Base-by-base conservation (phyloP, 1,140 invertebrate species). In the Drosophila equinoxialis region DNA sequence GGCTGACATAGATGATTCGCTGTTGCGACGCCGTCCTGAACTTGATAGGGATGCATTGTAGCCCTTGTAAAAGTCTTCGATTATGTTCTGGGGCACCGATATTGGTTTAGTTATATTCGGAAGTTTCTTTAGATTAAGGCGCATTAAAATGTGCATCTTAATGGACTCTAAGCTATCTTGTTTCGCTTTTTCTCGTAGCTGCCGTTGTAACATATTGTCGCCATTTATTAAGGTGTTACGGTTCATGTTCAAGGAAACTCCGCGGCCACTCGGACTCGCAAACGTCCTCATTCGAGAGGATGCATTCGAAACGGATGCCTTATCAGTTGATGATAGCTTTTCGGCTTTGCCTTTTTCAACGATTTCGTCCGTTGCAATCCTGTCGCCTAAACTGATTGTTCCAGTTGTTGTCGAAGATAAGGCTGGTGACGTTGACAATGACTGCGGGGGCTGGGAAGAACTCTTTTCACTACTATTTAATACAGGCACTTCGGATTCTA, bases 81-180 rank as follows among this genome's bases (percentile, higher is more conserved):
- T 57, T 58, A 91, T 91, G 14, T 80, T 81, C 37, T 80, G 78
- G 6, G 89, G 90, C 11, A 91, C 90, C 17, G 68, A 59, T 4
- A 84, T 69, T 11, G 86, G 86, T 59, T 77, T 78, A 2, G 90
- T 90, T 48, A 91, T 91, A 61, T 91, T 91, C 2, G 90, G 90
- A 6, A 90, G 61, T 48, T 74, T 77, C 33, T 87, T 81, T 23
- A 91, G 13, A 58, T 90, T 81, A 26, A 91, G 69, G 2, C 90
- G 78, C 79, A 90, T 74, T 10, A 91, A 68, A 42, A 91, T 91
- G 37, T 91, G 90, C 75, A 86, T 81, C 65, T 91, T 91, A 13
- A 91, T 91, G 0, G 90, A 91, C 65, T 91, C 90, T 26, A 91
- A 67, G 57, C 81, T 91, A 51, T 91, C 90, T 11, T 81, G 66